Evolutionary conservation across 1,140 invertebrate species (phyloP).

Genomic region (Aphaenogaster rudis): DNA sequence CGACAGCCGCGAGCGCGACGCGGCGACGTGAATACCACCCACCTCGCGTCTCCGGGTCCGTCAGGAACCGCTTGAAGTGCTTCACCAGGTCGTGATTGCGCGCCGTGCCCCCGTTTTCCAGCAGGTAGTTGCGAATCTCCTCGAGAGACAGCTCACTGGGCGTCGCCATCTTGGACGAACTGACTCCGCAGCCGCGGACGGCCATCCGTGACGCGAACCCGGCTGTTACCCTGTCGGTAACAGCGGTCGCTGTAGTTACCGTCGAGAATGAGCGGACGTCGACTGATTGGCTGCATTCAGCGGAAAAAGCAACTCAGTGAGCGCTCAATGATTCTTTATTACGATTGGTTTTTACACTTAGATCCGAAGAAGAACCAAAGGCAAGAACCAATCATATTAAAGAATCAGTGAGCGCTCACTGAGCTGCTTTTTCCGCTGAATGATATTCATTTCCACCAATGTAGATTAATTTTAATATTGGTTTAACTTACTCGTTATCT

Average conservation of each 20-base stretch:
- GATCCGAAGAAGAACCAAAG: no score
- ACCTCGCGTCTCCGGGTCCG: slow-evolving; percentile 93
- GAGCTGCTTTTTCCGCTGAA: no score
- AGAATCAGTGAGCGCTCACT: no score
- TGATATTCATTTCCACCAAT: no score
- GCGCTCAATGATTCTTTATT: no score
- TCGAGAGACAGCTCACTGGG: slow-evolving; percentile 92
- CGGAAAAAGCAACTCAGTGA: no score
- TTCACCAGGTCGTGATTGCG: slow-evolving; percentile 95
- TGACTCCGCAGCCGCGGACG: slow-evolving; percentile 68
- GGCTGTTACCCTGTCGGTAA: slow-evolving; percentile 71
- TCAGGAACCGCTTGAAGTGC: slow-evolving; percentile 95
- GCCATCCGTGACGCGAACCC: slow-evolving; percentile 13
- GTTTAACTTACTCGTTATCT: no score
- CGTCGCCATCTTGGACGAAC: slow-evolving; percentile 88
- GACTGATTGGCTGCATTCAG: no score
- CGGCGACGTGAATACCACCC: slow-evolving; percentile 79
- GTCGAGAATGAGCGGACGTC: neutral
- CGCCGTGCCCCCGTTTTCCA: slow-evolving; percentile 93
- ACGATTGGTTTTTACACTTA: no score
- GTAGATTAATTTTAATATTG: no score
- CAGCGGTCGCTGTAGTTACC: slow-evolving; percentile 22
- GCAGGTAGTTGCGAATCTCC: slow-evolving; percentile 94
- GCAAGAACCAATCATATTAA: no score
- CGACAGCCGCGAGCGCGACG: slow-evolving; percentile 58